These are phyloP conservation scores for Diogma glabrata DNA, from an alignment of 2,888 invertebrate species.

Conservation along the genomic window DNA sequence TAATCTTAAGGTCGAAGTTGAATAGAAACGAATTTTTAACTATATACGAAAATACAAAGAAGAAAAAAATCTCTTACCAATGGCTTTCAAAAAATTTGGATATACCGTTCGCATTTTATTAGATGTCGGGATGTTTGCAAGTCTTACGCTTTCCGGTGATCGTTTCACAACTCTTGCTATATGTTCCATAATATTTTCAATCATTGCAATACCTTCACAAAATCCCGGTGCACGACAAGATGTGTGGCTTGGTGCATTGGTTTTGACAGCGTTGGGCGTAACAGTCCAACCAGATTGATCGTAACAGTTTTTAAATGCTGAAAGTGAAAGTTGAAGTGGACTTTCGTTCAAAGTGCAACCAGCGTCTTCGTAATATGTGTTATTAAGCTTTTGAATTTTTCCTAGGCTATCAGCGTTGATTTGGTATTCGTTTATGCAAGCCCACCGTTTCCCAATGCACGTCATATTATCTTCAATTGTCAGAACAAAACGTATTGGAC, in stretches of 20 bases:
- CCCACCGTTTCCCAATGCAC: conserved; percentile 45
- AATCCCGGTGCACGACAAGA: conserved; percentile 40
- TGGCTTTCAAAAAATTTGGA: conserved; percentile 13
- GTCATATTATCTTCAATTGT: conserved; percentile 53
- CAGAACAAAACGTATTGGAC: conserved; percentile 49
- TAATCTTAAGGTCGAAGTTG: conserved; percentile 40
- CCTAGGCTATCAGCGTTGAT: conserved; percentile 50
- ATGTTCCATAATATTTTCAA: conserved; percentile 55
- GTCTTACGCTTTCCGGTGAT: conserved; percentile 46
- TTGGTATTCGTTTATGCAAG: conserved; percentile 43
- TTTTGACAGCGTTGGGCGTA: conserved; percentile 39
- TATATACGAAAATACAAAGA: too few species aligned
- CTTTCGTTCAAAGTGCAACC: conserved; percentile 43
- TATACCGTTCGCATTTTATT: conserved; percentile 32
- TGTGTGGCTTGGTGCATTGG: conserved; percentile 52
- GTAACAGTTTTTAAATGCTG: conserved; percentile 43
- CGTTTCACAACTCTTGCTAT: conserved; percentile 43
- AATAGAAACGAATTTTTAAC: conserved; percentile 43
- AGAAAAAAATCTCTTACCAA: too few species aligned
- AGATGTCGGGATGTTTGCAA: conserved; percentile 41
- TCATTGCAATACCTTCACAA: conserved; percentile 47
- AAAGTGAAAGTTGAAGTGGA: conserved; percentile 30
- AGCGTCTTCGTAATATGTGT: conserved; percentile 41
- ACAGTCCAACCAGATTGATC: conserved; percentile 45
- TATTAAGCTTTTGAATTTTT: conserved; percentile 50